phyloP scores from a whole-genome alignment of 2,888 invertebrate species.

The Epirrhoe alternata region DNA sequence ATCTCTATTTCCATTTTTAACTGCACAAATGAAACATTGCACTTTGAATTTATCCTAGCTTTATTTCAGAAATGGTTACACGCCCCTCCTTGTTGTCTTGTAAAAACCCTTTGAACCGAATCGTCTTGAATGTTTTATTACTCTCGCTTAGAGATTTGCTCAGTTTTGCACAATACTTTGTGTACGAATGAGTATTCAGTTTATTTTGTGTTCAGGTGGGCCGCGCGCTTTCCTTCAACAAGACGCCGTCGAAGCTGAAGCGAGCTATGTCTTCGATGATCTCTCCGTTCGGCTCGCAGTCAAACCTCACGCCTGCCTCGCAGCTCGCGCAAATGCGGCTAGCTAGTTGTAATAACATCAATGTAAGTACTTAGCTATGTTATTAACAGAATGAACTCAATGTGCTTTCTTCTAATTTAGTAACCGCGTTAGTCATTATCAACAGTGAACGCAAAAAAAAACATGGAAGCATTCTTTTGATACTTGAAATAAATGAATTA shows the following conservation, averaged over 20 bases:
- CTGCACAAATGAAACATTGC: constrained; percentile 18
- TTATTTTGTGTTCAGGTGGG: constrained; percentile 86
- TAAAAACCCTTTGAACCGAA: neutral
- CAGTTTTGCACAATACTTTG: neutral
- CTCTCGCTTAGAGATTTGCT: neutral
- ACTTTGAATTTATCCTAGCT: constrained; percentile 8
- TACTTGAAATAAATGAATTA: no score
- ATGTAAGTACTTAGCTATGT: constrained; percentile 83
- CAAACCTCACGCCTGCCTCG: constrained; percentile 92
- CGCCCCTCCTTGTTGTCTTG: neutral
- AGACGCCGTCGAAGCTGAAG: constrained; percentile 96
- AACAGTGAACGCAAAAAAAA: no score
- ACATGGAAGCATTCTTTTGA: no score
- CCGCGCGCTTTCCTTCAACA: constrained; percentile 97
- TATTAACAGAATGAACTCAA: no score
- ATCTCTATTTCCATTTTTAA: constrained; percentile 2
- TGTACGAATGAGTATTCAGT: neutral
- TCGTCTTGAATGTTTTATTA: neutral
- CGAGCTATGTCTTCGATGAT: constrained; percentile 98
- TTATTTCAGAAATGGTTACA: neutral
- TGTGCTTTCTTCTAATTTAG: no score
- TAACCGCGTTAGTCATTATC: no score
- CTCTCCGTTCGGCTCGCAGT: constrained; percentile 94
- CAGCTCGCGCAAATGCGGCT: constrained; percentile 94
- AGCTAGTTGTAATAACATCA: constrained; percentile 94